Evolutionary conservation across 2,888 invertebrate genomes (phyloP), one percentile per base, ranked within the genome.

Genomic region (Meiosimyza decipiens): DNA sequence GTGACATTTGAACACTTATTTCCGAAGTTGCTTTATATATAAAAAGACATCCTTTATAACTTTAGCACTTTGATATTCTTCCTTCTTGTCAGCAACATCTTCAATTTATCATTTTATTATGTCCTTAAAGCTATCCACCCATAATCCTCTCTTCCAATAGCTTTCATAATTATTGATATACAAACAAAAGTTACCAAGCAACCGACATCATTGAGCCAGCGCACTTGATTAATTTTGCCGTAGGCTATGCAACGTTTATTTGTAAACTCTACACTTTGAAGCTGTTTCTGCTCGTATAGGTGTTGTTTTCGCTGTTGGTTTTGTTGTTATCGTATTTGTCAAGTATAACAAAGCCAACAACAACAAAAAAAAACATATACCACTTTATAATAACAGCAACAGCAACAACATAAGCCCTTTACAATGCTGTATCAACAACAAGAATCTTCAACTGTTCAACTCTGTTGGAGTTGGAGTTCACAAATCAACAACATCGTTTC

Each of bases 211-310:
- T 40, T 57, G 16, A 49, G n/a, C 28, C 6, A 18, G n/a, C 69
- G n/a, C 33, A 40, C 67, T 70, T 76, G 76, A 76, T 76, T 76
- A 76, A 76, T 73, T 76, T 71, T 63, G 74, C 76, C 71, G 33
- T 6, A 52, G 70, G 76, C 52, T 72, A 65, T 68, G 68, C 74
- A 60, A 64, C 22, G 18, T 65, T 72, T 72, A 9, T 51, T 59
- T 52, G 13, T 47, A 12, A 13, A 47, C 33, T n/a, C 7, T 52
- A 40, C 55, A 15, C 60, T 63, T 63, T 63, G 63, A 63, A 54
- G n/a, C 12, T 62, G 70, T 63, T 63, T 4, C 59, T 54, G 16
- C 12, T 16, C 49, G 55, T 62, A 33, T 62, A 62, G 11, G 16
- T 16, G 9, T 13, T 33, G 15, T 50, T 54, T 13, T 66, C 55